Evolutionary conservation across 2,797 vertebrate genomes (phyloP), one percentile per base, ranked within the genome.

Genomic region (Chloroceryle amazona): DNA sequence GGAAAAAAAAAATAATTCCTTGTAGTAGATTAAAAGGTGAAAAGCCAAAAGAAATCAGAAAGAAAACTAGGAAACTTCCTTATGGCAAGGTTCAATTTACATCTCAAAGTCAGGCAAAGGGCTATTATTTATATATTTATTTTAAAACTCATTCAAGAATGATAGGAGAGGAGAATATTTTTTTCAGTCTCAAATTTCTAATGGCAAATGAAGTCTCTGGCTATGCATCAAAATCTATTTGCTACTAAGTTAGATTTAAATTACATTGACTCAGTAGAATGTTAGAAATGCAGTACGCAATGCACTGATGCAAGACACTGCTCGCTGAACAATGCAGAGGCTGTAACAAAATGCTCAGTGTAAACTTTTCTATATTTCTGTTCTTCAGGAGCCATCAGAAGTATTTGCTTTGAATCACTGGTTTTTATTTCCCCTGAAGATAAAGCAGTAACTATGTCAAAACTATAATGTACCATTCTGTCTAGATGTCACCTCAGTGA

Each of bases 11-110:
- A 94, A 95, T 81, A 85, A 81, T 81, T 93, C 76, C 86, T 94
- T 72, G 47, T 72, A 88, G 80, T 68, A 95, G 75, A 95, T 96
- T 92, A 93, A 92, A 93, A 97, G 71, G 89, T 88, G 95, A 93
- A 96, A 86, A 96, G 84, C 83, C 70, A 79, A 84, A 94, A 96
- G 78, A 85, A 93, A 90, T 89, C 70, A 81, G 49, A 58, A 92
- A 55, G 63, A 90, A 89, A 94, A 84, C 49, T 31, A 91, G 81
- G 73, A 94, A 86, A 70, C 33, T 72, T 92, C 63, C 57, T 96
- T 87, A 88, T 20, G 28, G 78, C 52, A 89, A 92, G 62, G 54
- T 66, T 80, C 52, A 94, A 78, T 19, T 22, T 37, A 7, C 31
- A 92, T 23, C 67, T 92, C 57, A 62, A 54, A 89, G 55, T 0